These are phyloP conservation scores for Phortica magna DNA, from an alignment of 2,888 invertebrate species.

Conservation along the genomic window DNA sequence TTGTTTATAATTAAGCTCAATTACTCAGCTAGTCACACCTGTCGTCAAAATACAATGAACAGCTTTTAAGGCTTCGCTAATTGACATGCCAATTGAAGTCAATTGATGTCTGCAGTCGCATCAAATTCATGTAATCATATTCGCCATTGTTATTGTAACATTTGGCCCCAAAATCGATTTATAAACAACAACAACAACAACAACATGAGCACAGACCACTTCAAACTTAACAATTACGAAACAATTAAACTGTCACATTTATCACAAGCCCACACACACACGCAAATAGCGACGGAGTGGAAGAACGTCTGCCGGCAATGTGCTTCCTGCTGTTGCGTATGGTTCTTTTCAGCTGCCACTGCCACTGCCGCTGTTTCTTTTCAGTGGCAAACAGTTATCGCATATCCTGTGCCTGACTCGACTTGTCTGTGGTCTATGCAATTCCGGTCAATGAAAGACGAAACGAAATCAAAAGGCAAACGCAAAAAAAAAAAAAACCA, in stretches of 20 bases:
- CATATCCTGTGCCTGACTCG: constrained; percentile 31
- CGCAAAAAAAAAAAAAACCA: constrained; percentile 6
- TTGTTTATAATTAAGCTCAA: background rate
- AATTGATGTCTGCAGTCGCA: background rate
- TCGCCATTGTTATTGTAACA: background rate
- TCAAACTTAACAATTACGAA: constrained; percentile 63
- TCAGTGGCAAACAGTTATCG: constrained; percentile 23
- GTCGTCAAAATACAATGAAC: background rate
- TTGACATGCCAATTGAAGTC: constrained; percentile 19
- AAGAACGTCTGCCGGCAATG: constrained; percentile 9
- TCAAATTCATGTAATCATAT: background rate
- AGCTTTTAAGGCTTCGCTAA: constrained; percentile 15
- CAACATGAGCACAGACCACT: constrained; percentile 30
- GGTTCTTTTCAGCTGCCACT: background rate
- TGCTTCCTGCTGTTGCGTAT: constrained; percentile 23
- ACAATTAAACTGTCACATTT: constrained; percentile 70
- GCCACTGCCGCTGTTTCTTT: background rate
- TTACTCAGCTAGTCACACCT: background rate
- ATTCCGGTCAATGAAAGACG: constrained; percentile 14
- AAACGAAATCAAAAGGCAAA: background rate
- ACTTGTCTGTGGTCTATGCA: constrained; percentile 22
- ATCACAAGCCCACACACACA: constrained; percentile 48
- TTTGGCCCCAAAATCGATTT: background rate
- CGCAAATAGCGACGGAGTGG: background rate
- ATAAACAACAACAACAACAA: background rate